Conservation (phyloP, 2,797 vertebrate species). For the Falco cherrug region DNA sequence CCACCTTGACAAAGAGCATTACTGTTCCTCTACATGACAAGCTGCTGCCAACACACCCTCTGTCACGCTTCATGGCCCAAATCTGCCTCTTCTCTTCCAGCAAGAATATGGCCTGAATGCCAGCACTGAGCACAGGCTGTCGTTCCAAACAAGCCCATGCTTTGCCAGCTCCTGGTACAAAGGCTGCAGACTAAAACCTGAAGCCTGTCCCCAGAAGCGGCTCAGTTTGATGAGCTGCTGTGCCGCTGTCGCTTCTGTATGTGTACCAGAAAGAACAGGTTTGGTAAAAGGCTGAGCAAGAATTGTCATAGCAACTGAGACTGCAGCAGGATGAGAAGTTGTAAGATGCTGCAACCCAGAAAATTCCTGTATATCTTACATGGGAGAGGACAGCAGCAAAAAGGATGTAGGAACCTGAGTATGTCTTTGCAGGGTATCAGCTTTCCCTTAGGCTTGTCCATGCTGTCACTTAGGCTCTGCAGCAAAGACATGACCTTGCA, state of each 20-base stretch:
- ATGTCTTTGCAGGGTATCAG: not conserved
- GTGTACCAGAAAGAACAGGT: not conserved
- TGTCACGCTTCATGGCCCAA: not conserved
- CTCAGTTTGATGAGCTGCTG: not conserved
- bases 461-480: not conserved
- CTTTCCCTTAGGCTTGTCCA: not conserved
- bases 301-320: conserved; percentile 34
- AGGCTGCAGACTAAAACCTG: not conserved
- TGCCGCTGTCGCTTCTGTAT: not conserved
- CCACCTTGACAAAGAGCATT: not conserved
- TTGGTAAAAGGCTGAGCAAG: not conserved
- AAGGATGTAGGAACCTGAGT: not conserved
- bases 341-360: not conserved
- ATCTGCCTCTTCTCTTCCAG: not conserved
- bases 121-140: not conserved
- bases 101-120: not conserved
- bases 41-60: conserved; percentile 14
- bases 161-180: not conserved
- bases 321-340: not conserved
- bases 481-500: not conserved
- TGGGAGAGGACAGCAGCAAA: not conserved
- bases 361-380: not conserved
- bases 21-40: not conserved
- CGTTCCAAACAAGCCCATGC: not conserved
- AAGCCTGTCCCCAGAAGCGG: not conserved